Evolutionary conservation across 2,888 invertebrate genomes (phyloP), one percentile per base, ranked within the genome.

Genomic region (Tribolium freemani): DNA sequence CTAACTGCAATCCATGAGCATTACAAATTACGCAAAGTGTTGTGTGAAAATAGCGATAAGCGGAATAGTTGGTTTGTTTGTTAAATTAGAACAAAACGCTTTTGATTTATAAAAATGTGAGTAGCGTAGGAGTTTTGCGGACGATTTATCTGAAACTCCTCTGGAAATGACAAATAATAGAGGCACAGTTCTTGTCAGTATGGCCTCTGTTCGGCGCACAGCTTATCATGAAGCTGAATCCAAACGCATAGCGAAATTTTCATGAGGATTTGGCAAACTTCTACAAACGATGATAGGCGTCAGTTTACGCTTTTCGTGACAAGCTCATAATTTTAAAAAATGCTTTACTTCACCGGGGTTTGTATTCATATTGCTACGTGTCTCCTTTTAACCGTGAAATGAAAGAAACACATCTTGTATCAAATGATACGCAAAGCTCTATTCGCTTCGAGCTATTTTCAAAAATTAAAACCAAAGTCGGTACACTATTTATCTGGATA

Each of bases 391-490:
- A 71, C 71, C 66, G 71, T 71, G 67, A 71, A 71, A 66, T 67
- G 60, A 71, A 71, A 56, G 71, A 71, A 71, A 71, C 66, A 69
- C 61, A 64, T 64, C 57, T 70, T 21, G 51, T 38, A 63, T 63
- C 70, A 63, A 70, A 64, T 66, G 71, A 66, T 66, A 66, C 56
- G 53, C 63, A 61, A 53, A 38, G 38, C 38, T 38, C n/a, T 38
- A n/a, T 8, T 8, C n/a, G 38, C 38, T 38, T 38, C 38, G 38
- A 38, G 38, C 38, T 38, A 38, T 38, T 38, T 38, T 38, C 38
- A 75, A 73, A 77, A 79, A 79, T 80, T 79, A 78, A 81, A 80
- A 78, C 77, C 75, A 75, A 81, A 77, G 78, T 77, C 75, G 76
- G 76, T 48, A 61, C 6, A 61, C 60, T 46, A 61, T 61, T 61